Evolutionary conservation across 2,888 invertebrate genomes (phyloP), one percentile per base, ranked within the genome.

Genomic region (Tachina grossa): DNA sequence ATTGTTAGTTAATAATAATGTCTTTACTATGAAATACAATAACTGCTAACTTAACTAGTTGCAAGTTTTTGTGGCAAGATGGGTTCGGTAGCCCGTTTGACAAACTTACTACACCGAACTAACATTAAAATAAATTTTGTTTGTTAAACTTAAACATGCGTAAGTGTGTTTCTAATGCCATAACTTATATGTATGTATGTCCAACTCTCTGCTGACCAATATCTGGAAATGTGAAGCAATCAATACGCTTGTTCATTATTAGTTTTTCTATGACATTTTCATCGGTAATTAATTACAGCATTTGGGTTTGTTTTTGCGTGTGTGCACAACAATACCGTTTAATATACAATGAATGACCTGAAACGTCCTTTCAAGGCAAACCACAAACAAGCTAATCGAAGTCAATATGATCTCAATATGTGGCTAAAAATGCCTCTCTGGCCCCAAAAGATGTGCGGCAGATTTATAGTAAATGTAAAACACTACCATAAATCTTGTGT

Each of bases 311-410:
- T 66, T 39, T 49, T 13, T 57, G 22, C 49, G 9, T 57, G 4
- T 51, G 16, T 72, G 19, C 71, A 39, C 66, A 72, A 45, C 72
- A 74, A 78, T 78, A 71, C 75, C 84, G 77, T 78, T 81, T 66
- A 78, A 71, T 75, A 59, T n/a, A 65, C 65, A 65, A 69, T 74
- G 71, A 31, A 71, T 85, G 75, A 75, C 49, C 76, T 69, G 39
- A 43, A 78, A 82, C 69, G 83, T 85, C 85, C 85, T 85, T 85
- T 85, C 85, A 85, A 85, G 85, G 85, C 61, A 63, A 85, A 77
- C 84, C 39, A 51, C 79, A 63, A n/a, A 10, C n/a, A 53, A 49
- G 43, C 41, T 53, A 43, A 65, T 43, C 1, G 45, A 66, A 63
- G 39, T 61, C 61, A 69, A 57, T 53, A 61, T 49, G 9, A 59